Conservation (phyloP, 2,113 vertebrate genomes). For the Ancistrus triradiatus region DNA sequence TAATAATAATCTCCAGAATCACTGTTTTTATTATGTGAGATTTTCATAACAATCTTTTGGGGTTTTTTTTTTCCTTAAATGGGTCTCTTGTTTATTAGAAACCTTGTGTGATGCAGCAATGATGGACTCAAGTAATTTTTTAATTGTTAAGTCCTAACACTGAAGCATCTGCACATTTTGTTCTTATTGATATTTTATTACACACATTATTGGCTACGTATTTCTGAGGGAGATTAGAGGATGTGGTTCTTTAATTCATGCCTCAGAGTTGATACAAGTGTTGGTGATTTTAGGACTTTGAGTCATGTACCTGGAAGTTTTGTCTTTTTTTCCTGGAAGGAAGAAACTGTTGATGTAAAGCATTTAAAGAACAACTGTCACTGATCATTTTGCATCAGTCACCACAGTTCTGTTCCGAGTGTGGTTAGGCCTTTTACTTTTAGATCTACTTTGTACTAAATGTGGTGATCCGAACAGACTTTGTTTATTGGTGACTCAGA, state of each 20-base stretch:
- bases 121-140: constrained; percentile 38
- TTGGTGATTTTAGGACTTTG: neutral
- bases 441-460: neutral
- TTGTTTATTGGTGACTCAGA: neutral
- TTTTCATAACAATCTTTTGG: constrained; percentile 40
- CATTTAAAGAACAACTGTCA: neutral
- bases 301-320: neutral
- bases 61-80: constrained; percentile 34
- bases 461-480: neutral
- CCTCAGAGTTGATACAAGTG: constrained; percentile 3
- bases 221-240: constrained; percentile 2
- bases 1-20: constrained; percentile 57
- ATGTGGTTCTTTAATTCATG: constrained; percentile 5
- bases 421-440: neutral
- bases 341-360: constrained; percentile 18
- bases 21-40: constrained; percentile 51
- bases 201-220: constrained; percentile 12
- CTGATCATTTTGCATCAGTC: neutral
- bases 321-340: neutral
- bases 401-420: too few species aligned
- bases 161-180: constrained; percentile 29
- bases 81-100: constrained; percentile 36
- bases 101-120: constrained; percentile 38
- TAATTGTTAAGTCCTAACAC: constrained; percentile 26
- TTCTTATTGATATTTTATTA: constrained; percentile 24